Percentiles rank a stretch among this genome's conserved stretches.
These are phyloP conservation scores for Caenorhabditis sp. DNA, from an alignment of 2,888 invertebrate genomes.

Conservation along the genomic window DNA sequence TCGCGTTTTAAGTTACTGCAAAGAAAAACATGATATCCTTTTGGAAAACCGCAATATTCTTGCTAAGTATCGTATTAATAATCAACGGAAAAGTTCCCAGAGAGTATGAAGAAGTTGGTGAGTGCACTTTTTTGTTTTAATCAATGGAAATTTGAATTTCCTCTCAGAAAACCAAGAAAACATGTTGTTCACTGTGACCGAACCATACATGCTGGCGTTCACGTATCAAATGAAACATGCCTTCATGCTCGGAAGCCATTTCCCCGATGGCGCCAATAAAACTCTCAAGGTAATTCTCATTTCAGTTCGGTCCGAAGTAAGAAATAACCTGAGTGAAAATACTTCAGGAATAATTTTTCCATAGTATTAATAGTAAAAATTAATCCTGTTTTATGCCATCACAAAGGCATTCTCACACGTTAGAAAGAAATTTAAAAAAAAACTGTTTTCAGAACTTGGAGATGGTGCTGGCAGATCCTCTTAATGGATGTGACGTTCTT, in stretches of 20 bases:
- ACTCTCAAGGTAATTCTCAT: slow-evolving; percentile 38
- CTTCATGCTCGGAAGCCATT: slow-evolving; percentile 68
- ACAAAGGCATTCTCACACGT: too few relatives aligned
- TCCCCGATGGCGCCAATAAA: slow-evolving; percentile 46
- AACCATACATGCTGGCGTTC: slow-evolving; percentile 67
- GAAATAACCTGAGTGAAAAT: too few relatives aligned
- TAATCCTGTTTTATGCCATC: too few relatives aligned
- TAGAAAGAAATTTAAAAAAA: not conserved
- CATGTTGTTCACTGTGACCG: slow-evolving; percentile 66
- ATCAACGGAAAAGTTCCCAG: slow-evolving; percentile 30
- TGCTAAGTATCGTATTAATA: not conserved
- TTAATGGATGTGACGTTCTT: slow-evolving; percentile 37
- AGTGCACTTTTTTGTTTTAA: not conserved
- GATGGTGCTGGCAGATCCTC: slow-evolving; percentile 38
- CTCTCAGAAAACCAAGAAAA: slow-evolving; percentile 53
- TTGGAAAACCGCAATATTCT: not conserved
- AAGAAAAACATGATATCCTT: not conserved
- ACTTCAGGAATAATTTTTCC: too few relatives aligned
- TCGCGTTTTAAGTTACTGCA: not conserved
- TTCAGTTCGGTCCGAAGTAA: too few relatives aligned
- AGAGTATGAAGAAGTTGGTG: slow-evolving; percentile 63
- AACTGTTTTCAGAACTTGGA: slow-evolving; percentile 31
- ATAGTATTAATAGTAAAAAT: too few relatives aligned
- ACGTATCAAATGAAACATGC: slow-evolving; percentile 73
- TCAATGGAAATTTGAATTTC: not conserved